Conservation (phyloP, 2,113 vertebrate species). For the Mustela nigripes region DNA sequence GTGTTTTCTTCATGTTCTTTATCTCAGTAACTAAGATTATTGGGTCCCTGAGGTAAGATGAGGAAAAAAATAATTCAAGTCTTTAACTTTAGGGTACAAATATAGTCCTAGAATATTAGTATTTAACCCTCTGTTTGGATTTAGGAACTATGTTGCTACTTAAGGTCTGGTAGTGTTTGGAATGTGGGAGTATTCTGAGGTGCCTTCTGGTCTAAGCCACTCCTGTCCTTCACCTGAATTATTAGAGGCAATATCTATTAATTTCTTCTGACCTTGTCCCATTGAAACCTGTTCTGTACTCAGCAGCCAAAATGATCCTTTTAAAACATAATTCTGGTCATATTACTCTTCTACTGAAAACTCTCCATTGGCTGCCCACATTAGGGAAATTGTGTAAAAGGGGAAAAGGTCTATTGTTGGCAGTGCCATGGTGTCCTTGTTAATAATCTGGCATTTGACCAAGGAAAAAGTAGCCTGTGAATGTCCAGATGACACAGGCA, state of each 20-base stretch:
- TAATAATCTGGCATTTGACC: not conserved
- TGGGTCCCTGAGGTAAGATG: not conserved
- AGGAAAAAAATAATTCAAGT: not conserved
- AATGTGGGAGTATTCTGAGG: not conserved
- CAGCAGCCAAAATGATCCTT: not conserved
- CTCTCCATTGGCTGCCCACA: not conserved
- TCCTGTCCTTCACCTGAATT: not conserved
- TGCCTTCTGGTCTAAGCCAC: not conserved
- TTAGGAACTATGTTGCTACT: not conserved
- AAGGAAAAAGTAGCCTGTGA: not conserved
- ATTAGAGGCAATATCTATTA: not conserved
- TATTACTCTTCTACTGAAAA: not conserved
- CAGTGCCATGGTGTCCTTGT: not conserved
- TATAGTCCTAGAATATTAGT: not conserved
- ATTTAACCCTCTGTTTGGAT: not conserved
- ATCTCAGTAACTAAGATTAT: not conserved
- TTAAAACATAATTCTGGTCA: not conserved
- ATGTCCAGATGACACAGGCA: not conserved
- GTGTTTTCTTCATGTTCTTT: not conserved
- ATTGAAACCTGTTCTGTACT: not conserved
- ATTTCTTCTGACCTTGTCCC: not conserved
- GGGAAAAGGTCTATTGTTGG: not conserved
- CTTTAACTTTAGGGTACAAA: not conserved
- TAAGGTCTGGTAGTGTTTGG: not conserved
- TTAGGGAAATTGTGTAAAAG: constrained; percentile 9